Conservation (phyloP, 2,888 invertebrate genomes). For the Caenorhabditis doughertyi region DNA sequence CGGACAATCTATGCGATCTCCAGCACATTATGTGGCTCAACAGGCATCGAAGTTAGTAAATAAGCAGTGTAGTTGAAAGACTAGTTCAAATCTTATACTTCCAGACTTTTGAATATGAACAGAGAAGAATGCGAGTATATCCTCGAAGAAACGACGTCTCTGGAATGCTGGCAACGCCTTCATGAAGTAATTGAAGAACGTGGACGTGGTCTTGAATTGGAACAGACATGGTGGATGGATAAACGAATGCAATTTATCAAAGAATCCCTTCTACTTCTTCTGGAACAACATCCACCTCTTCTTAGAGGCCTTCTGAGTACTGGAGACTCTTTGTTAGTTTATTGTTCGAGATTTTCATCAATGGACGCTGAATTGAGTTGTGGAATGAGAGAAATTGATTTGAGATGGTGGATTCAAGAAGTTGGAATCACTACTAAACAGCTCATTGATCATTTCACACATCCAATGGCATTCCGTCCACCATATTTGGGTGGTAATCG, state of each 20-base stretch:
- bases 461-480: slow-evolving; percentile 81
- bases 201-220: slow-evolving; percentile 69
- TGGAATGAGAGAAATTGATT: slow-evolving; percentile 82
- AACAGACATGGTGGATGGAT: slow-evolving; percentile 77
- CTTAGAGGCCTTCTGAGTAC: slow-evolving; percentile 80
- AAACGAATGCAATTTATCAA: slow-evolving; percentile 77
- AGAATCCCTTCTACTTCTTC: slow-evolving; percentile 74
- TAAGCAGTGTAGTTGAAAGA: background rate
- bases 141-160: slow-evolving; percentile 68
- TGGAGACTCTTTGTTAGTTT: slow-evolving; percentile 79
- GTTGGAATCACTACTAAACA: slow-evolving; percentile 74
- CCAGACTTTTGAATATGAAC: slow-evolving; percentile 74
- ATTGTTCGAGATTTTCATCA: slow-evolving; percentile 79
- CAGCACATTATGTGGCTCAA: slow-evolving; percentile 78
- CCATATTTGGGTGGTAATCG: slow-evolving; percentile 82
- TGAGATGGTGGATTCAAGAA: slow-evolving; percentile 73
- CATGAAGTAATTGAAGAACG: slow-evolving; percentile 72
- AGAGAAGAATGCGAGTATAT: slow-evolving; percentile 74
- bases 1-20: slow-evolving; percentile 71
- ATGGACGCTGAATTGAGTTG: slow-evolving; percentile 78
- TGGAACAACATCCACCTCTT: slow-evolving; percentile 80
- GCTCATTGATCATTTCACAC: slow-evolving; percentile 77
- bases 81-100: slow-evolving; percentile 14
- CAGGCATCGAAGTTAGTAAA: slow-evolving; percentile 74
- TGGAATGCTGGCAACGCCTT: slow-evolving; percentile 78